These are phyloP conservation scores for Pithys albifrons DNA, from an alignment of 2,113 vertebrate genomes.

Conservation along the genomic window DNA sequence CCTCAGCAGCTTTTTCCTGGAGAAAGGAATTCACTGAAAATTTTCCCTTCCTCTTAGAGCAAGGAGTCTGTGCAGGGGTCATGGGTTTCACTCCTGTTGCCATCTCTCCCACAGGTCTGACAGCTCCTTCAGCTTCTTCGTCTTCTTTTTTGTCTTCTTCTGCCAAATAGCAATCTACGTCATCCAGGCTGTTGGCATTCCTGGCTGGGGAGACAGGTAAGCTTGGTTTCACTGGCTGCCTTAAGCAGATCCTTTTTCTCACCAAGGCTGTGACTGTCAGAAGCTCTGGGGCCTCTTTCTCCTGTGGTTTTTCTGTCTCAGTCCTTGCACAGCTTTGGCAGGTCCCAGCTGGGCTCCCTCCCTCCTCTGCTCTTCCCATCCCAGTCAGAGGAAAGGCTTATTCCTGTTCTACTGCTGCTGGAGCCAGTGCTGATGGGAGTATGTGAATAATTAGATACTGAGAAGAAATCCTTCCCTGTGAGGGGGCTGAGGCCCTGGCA, in stretches of 20 bases:
- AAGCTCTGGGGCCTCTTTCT: background rate
- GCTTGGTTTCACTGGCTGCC: background rate
- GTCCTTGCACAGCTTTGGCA: background rate
- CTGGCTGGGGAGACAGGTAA: slow-evolving; percentile 93
- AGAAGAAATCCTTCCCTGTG: background rate
- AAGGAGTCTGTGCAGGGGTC: background rate
- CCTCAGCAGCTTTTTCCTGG: background rate
- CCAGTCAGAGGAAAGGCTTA: background rate
- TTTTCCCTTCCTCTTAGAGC: background rate
- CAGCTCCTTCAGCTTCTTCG: slow-evolving; percentile 99
- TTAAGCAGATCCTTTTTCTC: background rate
- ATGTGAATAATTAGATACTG: background rate
- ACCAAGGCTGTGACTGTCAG: background rate
- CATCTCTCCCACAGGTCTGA: slow-evolving; percentile 83
- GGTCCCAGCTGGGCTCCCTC: background rate
- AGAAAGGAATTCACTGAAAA: background rate
- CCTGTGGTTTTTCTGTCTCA: background rate
- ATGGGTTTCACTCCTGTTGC: background rate
- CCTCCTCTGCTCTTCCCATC: background rate
- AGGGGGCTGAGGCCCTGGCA: background rate
- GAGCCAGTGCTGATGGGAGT: background rate
- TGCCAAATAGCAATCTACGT: slow-evolving; percentile 93
- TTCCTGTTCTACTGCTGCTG: background rate
- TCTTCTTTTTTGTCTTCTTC: slow-evolving; percentile 97
- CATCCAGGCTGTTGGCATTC: slow-evolving; percentile 92